Conservation (phyloP, 1,140 invertebrate genomes). For the Papilio aristodemus region DNA sequence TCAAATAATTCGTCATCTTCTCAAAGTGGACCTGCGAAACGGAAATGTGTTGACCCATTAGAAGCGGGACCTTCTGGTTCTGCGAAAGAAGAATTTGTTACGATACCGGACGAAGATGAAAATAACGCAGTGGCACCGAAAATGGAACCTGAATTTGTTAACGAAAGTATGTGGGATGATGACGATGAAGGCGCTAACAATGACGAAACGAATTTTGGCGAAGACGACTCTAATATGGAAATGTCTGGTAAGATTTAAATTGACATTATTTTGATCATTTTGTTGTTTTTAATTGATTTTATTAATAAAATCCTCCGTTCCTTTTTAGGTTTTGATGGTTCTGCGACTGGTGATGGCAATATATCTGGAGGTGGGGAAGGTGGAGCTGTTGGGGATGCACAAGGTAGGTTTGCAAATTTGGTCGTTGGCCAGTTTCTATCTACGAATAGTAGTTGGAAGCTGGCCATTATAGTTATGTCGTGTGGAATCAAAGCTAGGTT, state of each 20-base stretch:
- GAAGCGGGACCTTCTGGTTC: slow-evolving; percentile 79
- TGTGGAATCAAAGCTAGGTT: slow-evolving; percentile 42
- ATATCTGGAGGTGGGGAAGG: slow-evolving; percentile 77
- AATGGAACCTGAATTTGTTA: slow-evolving; percentile 81
- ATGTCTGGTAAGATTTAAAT: slow-evolving; percentile 74
- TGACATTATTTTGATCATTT: not conserved
- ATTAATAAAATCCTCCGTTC: slow-evolving; percentile 28
- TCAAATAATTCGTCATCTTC: slow-evolving; percentile 80
- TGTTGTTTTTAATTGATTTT: not conserved
- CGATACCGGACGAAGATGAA: slow-evolving; percentile 80
- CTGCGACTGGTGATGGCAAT: slow-evolving; percentile 76
- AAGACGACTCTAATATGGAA: slow-evolving; percentile 81
- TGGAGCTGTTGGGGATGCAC: slow-evolving; percentile 79
- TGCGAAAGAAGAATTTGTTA: slow-evolving; percentile 79
- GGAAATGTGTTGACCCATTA: slow-evolving; percentile 80
- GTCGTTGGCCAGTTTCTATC: slow-evolving; percentile 42
- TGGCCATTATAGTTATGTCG: slow-evolving; percentile 37
- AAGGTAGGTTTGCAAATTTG: slow-evolving; percentile 78
- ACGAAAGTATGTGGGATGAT: slow-evolving; percentile 80
- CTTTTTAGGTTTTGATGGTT: slow-evolving; percentile 77
- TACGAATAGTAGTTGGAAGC: slow-evolving; percentile 38
- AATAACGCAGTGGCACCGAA: slow-evolving; percentile 78
- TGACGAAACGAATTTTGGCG: slow-evolving; percentile 80
- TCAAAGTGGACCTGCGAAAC: slow-evolving; percentile 79
- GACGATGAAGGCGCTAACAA: slow-evolving; percentile 80